Conservation (phyloP, 2,888 invertebrate genomes). For the Poecilus cupreus region DNA sequence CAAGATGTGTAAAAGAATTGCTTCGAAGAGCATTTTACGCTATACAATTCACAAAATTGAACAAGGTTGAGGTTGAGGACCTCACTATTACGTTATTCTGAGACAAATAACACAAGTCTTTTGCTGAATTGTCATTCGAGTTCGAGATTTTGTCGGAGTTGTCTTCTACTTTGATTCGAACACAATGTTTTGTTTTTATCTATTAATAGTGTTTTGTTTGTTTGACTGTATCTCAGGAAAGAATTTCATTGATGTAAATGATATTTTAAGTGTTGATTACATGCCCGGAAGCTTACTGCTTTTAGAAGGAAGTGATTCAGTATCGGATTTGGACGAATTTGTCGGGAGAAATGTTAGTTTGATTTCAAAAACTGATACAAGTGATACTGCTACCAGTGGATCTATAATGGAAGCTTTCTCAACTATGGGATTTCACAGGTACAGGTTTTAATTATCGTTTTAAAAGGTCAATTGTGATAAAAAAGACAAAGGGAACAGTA, state of each 20-base stretch:
- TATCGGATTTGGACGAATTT: slow-evolving; percentile 62
- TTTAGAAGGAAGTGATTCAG: slow-evolving; percentile 68
- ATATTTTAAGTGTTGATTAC: slow-evolving; percentile 81
- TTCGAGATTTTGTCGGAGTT: neutral
- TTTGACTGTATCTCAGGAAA: neutral
- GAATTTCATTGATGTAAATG: slow-evolving; percentile 74
- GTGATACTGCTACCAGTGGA: slow-evolving; percentile 72
- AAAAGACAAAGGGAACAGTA: no score
- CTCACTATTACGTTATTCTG: slow-evolving; percentile 14
- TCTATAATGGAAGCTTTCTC: slow-evolving; percentile 78
- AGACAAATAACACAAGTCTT: neutral
- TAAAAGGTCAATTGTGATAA: neutral
- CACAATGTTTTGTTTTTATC: no score
- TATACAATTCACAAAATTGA: slow-evolving; percentile 57
- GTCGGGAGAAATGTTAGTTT: slow-evolving; percentile 60
- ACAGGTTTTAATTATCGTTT: slow-evolving; percentile 60
- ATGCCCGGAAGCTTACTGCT: slow-evolving; percentile 81
- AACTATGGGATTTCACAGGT: slow-evolving; percentile 84
- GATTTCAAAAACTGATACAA: slow-evolving; percentile 42
- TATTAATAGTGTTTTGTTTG: slow-evolving; percentile 19
- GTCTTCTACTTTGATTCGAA: neutral
- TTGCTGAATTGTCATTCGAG: neutral
- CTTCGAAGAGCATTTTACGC: slow-evolving; percentile 54
- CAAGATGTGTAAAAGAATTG: slow-evolving; percentile 53
- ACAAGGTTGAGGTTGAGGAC: slow-evolving; percentile 58